Evolutionary conservation across 2,888 invertebrate genomes (phyloP).

Genomic region (Sarcophaga caerulescens): DNA sequence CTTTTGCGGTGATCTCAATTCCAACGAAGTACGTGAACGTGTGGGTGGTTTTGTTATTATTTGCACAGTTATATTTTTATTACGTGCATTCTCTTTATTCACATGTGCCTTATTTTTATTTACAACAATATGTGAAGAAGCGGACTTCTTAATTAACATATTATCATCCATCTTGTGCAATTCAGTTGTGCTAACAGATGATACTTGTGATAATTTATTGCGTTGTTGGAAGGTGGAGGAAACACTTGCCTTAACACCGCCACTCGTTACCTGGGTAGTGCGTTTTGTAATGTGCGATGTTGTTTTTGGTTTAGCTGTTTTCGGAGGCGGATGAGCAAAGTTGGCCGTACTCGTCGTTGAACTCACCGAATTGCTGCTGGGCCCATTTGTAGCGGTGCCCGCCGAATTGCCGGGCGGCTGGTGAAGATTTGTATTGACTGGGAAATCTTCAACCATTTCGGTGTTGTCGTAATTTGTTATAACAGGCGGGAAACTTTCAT

Average conservation of each 20-base stretch:
- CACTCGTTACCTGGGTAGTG: constrained; percentile 72
- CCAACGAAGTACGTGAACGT: constrained; percentile 80
- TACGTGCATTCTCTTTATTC: constrained; percentile 79
- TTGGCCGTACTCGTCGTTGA: constrained; percentile 68
- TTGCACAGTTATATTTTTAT: constrained; percentile 80
- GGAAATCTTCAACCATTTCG: constrained; percentile 81
- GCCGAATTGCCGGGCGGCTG: constrained; percentile 61
- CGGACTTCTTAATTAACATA: constrained; percentile 78
- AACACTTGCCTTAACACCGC: constrained; percentile 64
- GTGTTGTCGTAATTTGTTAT: constrained; percentile 79
- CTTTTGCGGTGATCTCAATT: constrained; percentile 76
- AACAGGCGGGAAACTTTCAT: constrained; percentile 78
- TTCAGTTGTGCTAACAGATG: constrained; percentile 80
- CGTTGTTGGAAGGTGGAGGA: constrained; percentile 71
- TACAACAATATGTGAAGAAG: constrained; percentile 76
- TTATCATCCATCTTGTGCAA: constrained; percentile 80
- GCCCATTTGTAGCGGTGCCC: constrained; percentile 65
- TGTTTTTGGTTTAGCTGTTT: constrained; percentile 76
- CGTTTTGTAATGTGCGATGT: constrained; percentile 77
- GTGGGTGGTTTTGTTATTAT: constrained; percentile 80
- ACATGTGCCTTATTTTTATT: constrained; percentile 77
- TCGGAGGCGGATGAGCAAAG: constrained; percentile 71
- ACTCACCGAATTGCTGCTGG: constrained; percentile 66
- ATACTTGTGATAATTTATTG: constrained; percentile 77
- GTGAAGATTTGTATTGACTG: constrained; percentile 78